Evolutionary conservation across 2,797 vertebrate species (phyloP), one percentile per base, ranked within the genome.

Genomic region (Discoglossus pictus): DNA sequence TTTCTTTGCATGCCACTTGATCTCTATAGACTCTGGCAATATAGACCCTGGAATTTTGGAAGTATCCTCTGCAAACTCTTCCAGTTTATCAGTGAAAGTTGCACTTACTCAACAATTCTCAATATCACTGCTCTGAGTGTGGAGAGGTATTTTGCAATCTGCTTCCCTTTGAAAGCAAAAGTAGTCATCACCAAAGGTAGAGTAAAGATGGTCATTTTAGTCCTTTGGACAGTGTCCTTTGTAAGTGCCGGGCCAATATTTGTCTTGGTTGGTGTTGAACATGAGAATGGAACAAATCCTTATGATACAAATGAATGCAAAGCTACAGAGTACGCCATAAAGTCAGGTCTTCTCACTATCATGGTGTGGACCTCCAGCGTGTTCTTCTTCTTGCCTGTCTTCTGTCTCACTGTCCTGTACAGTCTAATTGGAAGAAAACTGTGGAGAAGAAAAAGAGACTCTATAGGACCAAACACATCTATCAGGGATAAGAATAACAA

Each of bases 1-100:
- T 98, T 99, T 74, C 84, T 98, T 46, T 99, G 97, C 70, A 94
- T 99, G 95, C 97, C 97, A 0, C 86, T 98, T 42, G 97, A 99
- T 79, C 89, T 99, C 27, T 95, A 96, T 68, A 90, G 95, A 52
- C 92, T 99, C 79, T 99, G 97, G 97, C 90, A 93, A 78, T 97
- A 96, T 85, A 84, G 92, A 47, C 97, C 97, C 38, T 99, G 97
- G 97, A 91, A 91, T 76, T 90, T 99, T 0, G 97, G 97, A 1
- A 89, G 91, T 53, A 82, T 88, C 60, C 93, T 98, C 42, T 99
- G 97, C 81, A 99, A 99, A 82, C 92, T 98, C 55, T 99, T 99
- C 77, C 93, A 95, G 84, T 99, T 98, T 47, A 86, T 98, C 68
- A 98, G 95, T 39, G 97, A 99, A 83, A 92, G 94, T 12, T 97